Evolutionary conservation across 2,113 vertebrate genomes (phyloP).

Genomic region (Aleadryas rufinucha): DNA sequence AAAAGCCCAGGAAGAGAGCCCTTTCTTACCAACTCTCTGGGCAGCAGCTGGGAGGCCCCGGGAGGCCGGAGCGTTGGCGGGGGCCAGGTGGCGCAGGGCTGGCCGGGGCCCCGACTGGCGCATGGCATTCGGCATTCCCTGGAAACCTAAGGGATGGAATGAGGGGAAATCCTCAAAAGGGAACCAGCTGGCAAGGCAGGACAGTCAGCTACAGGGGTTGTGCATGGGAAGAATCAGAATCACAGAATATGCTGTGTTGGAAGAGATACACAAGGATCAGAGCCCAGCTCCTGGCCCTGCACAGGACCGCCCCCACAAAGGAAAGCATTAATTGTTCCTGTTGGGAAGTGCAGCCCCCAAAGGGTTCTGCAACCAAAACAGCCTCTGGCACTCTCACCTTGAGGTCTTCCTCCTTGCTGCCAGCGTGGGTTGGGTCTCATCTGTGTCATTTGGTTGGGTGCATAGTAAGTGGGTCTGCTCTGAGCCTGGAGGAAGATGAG

Average conservation of each 20-base stretch:
- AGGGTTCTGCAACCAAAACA: not conserved
- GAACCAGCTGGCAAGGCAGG: not conserved
- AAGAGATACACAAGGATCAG: not conserved
- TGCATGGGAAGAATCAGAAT: not conserved
- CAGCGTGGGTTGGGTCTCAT: conserved; percentile 95
- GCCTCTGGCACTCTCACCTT: conserved; percentile 74
- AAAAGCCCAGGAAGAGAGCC: not conserved
- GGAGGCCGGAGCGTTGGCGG: conserved; percentile 81
- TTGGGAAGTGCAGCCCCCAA: not conserved
- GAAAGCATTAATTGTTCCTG: not conserved
- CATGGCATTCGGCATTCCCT: conserved; percentile 89
- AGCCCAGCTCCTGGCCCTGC: not conserved
- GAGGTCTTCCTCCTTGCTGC: conserved; percentile 95
- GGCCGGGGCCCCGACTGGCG: conserved; percentile 92
- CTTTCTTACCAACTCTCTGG: conserved; percentile 87
- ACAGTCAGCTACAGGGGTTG: not conserved
- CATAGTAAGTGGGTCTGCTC: conserved; percentile 95
- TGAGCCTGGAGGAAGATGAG: conserved; percentile 80
- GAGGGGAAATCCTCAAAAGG: not conserved
- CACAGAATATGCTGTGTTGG: not conserved
- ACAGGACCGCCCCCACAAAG: not conserved
- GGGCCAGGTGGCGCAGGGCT: conserved; percentile 86
- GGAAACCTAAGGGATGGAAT: conserved; percentile 76
- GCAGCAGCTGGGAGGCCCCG: conserved; percentile 82
- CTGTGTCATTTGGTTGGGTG: conserved; percentile 93